phyloP scores from a whole-genome alignment of 2,113 vertebrate species.

The Scytalopus superciliaris region DNA sequence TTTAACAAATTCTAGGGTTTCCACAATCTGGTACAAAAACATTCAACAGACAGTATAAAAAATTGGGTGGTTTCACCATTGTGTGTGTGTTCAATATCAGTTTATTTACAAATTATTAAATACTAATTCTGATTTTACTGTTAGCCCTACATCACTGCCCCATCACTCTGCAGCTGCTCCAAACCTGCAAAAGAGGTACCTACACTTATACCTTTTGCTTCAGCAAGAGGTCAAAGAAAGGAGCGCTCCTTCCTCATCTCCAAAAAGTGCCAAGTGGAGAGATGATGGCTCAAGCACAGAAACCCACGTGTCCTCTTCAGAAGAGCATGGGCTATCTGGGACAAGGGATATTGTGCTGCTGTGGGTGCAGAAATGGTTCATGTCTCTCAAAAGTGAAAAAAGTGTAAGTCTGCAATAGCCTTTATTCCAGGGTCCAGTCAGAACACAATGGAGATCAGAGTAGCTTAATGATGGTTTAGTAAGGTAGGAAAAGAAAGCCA shows the following conservation, averaged over 20 bases:
- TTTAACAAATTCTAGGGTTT: background rate
- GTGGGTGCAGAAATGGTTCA: accelerated
- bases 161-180: background rate
- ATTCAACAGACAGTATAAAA: background rate
- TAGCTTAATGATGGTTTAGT: background rate
- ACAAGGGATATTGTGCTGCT: background rate
- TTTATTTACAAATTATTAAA: background rate
- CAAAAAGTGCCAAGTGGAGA: background rate
- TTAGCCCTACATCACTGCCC: background rate
- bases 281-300: background rate
- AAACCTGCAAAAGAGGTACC: background rate
- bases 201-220: background rate
- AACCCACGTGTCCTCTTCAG: accelerated
- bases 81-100: accelerated
- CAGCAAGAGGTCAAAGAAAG: background rate
- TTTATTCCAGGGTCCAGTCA: background rate
- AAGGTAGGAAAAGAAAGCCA: background rate
- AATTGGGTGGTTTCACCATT: background rate
- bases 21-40: background rate
- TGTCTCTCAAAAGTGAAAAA: background rate
- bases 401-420: background rate
- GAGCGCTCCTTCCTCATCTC: accelerated
- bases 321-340: background rate
- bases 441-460: accelerated
- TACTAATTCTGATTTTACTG: background rate